Base-by-base conservation (phyloP, 2,113 vertebrate genomes). In the Prionailurus viverrinus region DNA sequence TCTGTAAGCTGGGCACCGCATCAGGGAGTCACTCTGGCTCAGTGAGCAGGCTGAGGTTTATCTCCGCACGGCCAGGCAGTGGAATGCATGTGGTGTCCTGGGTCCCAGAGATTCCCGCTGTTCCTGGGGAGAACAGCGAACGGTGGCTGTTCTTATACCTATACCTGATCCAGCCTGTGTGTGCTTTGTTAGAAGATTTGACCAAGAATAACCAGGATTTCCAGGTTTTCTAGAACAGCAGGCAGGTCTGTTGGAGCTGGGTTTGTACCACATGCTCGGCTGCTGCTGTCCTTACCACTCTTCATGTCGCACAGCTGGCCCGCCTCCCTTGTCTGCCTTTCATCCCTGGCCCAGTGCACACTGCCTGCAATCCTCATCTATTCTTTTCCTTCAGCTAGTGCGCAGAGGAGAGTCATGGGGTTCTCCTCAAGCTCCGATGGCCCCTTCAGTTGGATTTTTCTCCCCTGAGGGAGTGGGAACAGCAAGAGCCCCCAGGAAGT, bases 221-320 rank as follows among this genome's bases (percentile, higher is more conserved):
- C 78, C 78, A 78, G n/a, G 73, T 81, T 97, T 96, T 92, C 73
- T 94, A 36, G 29, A 61, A 91, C 84, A 51, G 11, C 9, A 9
- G 5, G 21, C 33, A 65, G 61, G 14, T 73, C 53, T 83, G 45
- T 12, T 10, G 45, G 73, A 33, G 31, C 13, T 76, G 36, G 81
- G n/a, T 71, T 74, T 53, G 48, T 58, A 25, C 63, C 74, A 4
- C 15, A 10, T 71, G 36, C 14, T 73, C 39, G 63, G 63, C 48
- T 55, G 6, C 71, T 12, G 1, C 19, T 16, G 61, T 61, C 58
- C 41, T 65, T 4, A 69, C 83, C 45, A 7, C 4, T 5, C 39
- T 29, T 87, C 33, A 21, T n/a, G 58, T 36, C 21, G 58, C 81
- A 8, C 33, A 58, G 55, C 29, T 53, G 71, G 33, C 16, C 58